A percentile compares a stretch with the other conserved stretches of the same genome.
Conservation (phyloP, 2,888 invertebrate species). For the Agonopterix subpropinquella region DNA sequence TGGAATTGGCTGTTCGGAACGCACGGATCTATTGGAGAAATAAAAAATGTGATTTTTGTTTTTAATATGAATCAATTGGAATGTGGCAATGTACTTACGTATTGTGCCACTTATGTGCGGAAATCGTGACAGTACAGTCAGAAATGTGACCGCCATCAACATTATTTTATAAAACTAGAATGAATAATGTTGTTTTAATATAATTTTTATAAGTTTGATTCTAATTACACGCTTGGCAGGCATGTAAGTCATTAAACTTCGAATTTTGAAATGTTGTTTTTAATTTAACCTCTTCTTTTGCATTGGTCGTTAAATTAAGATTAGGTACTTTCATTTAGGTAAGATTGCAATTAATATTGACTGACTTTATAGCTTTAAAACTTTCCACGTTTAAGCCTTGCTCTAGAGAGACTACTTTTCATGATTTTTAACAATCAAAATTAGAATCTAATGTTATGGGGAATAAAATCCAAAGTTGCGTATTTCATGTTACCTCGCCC, state of each 20-base stretch:
- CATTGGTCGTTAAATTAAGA: too few species aligned
- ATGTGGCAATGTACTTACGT: constrained; percentile 34
- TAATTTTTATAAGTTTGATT: constrained; percentile 11
- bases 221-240: constrained; percentile 27
- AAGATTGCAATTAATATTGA: too few species aligned
- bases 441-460: too few species aligned
- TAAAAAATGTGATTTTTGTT: neutral
- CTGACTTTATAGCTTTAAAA: too few species aligned
- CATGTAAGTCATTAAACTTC: constrained; percentile 22
- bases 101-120: constrained; percentile 20
- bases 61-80: constrained; percentile 6
- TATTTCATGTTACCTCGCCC: too few species aligned
- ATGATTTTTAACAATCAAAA: too few species aligned
- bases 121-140: constrained; percentile 33
- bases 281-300: constrained; percentile 14
- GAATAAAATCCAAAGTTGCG: too few species aligned
- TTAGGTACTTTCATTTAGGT: too few species aligned
- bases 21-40: constrained; percentile 37
- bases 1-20: constrained; percentile 50
- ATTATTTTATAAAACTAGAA: constrained; percentile 29
- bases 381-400: too few species aligned
- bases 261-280: constrained; percentile 20
- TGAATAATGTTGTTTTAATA: neutral
- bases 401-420: too few species aligned
- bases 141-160: constrained; percentile 36